These are phyloP conservation scores for Melanargia galathea DNA, from an alignment of 2,888 invertebrate species.

Conservation along the genomic window DNA sequence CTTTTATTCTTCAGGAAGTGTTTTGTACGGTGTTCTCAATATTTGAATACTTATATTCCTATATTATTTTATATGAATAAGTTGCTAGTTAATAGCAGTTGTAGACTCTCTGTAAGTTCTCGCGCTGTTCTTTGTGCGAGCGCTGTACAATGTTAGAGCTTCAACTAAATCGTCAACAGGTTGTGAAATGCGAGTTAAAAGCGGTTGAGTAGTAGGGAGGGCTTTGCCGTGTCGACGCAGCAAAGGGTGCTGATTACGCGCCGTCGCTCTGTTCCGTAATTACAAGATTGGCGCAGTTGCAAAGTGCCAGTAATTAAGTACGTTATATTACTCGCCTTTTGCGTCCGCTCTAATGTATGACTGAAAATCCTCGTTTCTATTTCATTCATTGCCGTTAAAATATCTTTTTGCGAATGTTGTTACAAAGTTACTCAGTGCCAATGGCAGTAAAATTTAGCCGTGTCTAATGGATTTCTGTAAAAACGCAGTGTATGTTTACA, in stretches of 20 bases:
- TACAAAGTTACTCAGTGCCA: slow-evolving; percentile 5
- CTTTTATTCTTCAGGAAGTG: too few species aligned
- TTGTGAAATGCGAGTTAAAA: slow-evolving; percentile 75
- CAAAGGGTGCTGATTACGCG: slow-evolving; percentile 77
- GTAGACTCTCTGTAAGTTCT: slow-evolving; percentile 21
- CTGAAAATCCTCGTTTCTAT: slow-evolving; percentile 33
- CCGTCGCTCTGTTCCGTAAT: slow-evolving; percentile 71
- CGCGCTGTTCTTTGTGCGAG: slow-evolving; percentile 57
- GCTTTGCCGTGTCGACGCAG: slow-evolving; percentile 66
- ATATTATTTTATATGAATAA: background rate
- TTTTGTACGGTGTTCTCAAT: background rate
- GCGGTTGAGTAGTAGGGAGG: slow-evolving; percentile 63
- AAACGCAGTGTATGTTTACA: background rate
- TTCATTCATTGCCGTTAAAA: slow-evolving; percentile 17
- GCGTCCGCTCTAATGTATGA: slow-evolving; percentile 43
- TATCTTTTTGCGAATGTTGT: slow-evolving; percentile 18
- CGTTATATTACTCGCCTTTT: slow-evolving; percentile 63
- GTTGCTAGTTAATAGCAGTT: slow-evolving; percentile 32
- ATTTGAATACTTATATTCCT: background rate
- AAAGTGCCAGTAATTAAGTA: slow-evolving; percentile 76
- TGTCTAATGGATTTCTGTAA: background rate
- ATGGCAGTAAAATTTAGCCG: background rate
- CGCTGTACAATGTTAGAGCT: slow-evolving; percentile 59
- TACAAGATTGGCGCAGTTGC: slow-evolving; percentile 75
- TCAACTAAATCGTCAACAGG: slow-evolving; percentile 77